Percentiles rank a stretch among this genome's conserved stretches.
These are phyloP conservation scores for Bolinopsis microptera DNA, from an alignment of 37 sponge, comb jelly and placozoan species.

Conservation along the genomic window DNA sequence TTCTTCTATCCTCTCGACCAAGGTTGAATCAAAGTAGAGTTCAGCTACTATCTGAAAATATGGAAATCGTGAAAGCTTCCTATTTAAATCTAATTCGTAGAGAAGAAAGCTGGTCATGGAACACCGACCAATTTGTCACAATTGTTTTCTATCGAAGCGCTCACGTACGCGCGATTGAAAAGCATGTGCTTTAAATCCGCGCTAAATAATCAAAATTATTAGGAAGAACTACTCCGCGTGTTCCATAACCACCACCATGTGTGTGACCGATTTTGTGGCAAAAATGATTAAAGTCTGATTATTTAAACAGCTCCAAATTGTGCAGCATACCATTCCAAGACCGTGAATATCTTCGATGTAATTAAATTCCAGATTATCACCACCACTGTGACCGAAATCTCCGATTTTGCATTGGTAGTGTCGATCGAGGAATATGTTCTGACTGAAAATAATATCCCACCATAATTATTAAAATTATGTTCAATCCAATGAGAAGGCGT, in stretches of 20 bases:
- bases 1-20: background rate
- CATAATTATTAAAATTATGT: background rate
- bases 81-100: too few species aligned
- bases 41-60: conserved; percentile 22
- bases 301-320: too few species aligned
- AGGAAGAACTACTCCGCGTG: background rate
- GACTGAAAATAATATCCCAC: conserved; percentile 19
- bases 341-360: conserved; percentile 35
- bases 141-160: too few species aligned
- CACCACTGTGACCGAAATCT: background rate
- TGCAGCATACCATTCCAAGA: background rate
- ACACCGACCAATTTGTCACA: too few species aligned
- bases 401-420: conserved; percentile 53
- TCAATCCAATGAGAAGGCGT: background rate
- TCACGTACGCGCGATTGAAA: background rate
- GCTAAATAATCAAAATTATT: background rate
- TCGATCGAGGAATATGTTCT: conserved; percentile 56
- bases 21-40: background rate
- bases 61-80: background rate
- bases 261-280: background rate
- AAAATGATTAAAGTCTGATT: background rate
- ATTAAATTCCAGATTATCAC: conserved; percentile 28
- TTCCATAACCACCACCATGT: background rate
- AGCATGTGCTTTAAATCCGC: background rate
- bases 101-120: too few species aligned